Percentiles rank a stretch among this genome's conserved stretches.
These are phyloP conservation scores for Catostylus mosaicus DNA, from an alignment of 30 jellyfish, hydroid and myxozoan genomes.

Conservation along the genomic window DNA sequence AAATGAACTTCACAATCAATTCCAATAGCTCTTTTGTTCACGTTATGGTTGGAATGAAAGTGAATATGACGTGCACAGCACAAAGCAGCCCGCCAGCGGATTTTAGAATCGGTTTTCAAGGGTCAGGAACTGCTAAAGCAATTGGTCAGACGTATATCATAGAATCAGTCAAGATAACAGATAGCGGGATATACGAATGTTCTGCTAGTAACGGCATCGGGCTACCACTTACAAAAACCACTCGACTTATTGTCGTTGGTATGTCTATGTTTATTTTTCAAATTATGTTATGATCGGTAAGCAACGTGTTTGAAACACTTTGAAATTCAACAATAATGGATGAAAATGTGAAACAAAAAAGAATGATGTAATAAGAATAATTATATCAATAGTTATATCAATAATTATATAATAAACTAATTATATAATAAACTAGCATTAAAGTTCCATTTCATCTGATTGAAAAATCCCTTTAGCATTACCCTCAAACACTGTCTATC, in stretches of 20 bases:
- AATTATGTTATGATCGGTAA: too few species aligned
- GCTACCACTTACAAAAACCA: slow-evolving; percentile 19
- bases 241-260: slow-evolving; percentile 63
- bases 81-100: slow-evolving; percentile 61
- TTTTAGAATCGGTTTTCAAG: slow-evolving; percentile 59
- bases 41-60: slow-evolving; percentile 40
- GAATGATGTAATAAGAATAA: too few species aligned
- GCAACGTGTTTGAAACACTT: background rate
- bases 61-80: slow-evolving; percentile 60
- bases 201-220: slow-evolving; percentile 82
- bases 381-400: too few species aligned
- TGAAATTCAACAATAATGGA: background rate
- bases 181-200: slow-evolving; percentile 88
- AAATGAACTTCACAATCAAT: slow-evolving; percentile 47
- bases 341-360: too few species aligned
- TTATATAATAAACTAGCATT: too few species aligned
- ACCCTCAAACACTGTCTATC: too few species aligned
- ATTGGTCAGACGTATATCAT: slow-evolving; percentile 36
- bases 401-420: too few species aligned
- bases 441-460: too few species aligned
- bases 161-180: slow-evolving; percentile 29
- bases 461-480: too few species aligned
- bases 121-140: slow-evolving; percentile 42
- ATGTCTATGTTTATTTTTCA: background rate
- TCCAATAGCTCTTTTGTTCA: slow-evolving; percentile 31